A percentile compares a stretch with the other conserved stretches of the same genome.
Conservation (phyloP, 2,888 invertebrate species). For the Philopedon plagiatum region DNA sequence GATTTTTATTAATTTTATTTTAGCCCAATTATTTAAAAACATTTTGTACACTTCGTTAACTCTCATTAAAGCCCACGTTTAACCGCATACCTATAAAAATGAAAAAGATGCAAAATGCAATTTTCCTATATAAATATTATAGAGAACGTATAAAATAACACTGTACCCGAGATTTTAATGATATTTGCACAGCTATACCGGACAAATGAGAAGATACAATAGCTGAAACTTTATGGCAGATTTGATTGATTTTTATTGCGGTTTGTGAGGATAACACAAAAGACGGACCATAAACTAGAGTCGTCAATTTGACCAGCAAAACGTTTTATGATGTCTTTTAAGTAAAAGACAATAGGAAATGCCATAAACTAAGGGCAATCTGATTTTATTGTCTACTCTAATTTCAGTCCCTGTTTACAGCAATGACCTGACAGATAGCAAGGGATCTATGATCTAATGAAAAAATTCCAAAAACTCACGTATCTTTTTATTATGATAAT, state of each 20-base stretch:
- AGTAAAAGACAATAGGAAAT: conserved; percentile 40
- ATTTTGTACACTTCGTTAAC: no score
- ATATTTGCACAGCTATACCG: conserved; percentile 25
- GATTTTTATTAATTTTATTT: no score
- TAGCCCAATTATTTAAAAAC: no score
- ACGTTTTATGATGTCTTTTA: conserved; percentile 43
- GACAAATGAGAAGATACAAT: conserved; percentile 28
- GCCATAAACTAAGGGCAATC: conserved; percentile 32
- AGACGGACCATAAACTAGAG: conserved; percentile 28
- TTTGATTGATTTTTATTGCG: conserved; percentile 44
- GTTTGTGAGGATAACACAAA: conserved; percentile 28
- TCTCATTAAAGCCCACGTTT: no score
- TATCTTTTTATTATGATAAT: no score
- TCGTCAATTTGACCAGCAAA: conserved; percentile 41
- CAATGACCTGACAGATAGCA: not conserved
- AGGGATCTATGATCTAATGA: not conserved
- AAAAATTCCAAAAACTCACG: not conserved
- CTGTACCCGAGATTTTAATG: conserved; percentile 5
- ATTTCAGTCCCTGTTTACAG: conserved; percentile 26
- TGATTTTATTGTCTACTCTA: conserved; percentile 34
- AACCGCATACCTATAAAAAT: not conserved
- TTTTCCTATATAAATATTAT: conserved; percentile 13
- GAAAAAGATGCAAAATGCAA: not conserved
- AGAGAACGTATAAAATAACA: conserved; percentile 5
- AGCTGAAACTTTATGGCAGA: conserved; percentile 32